phyloP scores from a whole-genome alignment of 2,888 invertebrate species.

The Parnassius orleans region DNA sequence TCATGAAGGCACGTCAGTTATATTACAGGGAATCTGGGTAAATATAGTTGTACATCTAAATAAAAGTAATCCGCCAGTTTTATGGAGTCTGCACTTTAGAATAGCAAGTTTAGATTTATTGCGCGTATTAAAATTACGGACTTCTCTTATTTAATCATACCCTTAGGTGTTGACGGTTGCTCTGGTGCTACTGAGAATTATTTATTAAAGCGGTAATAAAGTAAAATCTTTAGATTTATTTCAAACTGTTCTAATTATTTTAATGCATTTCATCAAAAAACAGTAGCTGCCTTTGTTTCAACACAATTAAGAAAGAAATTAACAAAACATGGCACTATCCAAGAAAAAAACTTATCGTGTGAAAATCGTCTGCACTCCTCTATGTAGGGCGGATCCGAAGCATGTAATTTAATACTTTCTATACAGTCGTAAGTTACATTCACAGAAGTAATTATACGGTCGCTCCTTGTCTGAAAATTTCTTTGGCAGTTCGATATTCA shows the following conservation, averaged over 20 bases:
- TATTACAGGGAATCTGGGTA: no score
- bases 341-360: conserved; percentile 62
- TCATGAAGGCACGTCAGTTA: no score
- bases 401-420: conserved; percentile 73
- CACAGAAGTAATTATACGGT: conserved; percentile 67
- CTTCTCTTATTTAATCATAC: no score
- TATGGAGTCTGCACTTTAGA: no score
- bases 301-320: conserved; percentile 61
- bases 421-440: conserved; percentile 56
- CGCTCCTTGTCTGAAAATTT: conserved; percentile 54
- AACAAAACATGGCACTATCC: conserved; percentile 40
- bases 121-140: no score
- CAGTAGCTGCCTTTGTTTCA: conserved; percentile 36
- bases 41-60: conserved; percentile 17
- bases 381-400: conserved; percentile 49
- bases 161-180: no score
- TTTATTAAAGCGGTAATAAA: no score
- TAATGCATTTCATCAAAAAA: conserved; percentile 15
- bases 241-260: conserved; percentile 13
- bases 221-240: no score
- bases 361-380: conserved; percentile 54
- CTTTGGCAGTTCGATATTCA: conserved; percentile 70
- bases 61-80: no score
- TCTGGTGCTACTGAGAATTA: no score
- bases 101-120: no score